Conservation (phyloP, 1,140 invertebrate species). For the Adoxophyes honmai region DNA sequence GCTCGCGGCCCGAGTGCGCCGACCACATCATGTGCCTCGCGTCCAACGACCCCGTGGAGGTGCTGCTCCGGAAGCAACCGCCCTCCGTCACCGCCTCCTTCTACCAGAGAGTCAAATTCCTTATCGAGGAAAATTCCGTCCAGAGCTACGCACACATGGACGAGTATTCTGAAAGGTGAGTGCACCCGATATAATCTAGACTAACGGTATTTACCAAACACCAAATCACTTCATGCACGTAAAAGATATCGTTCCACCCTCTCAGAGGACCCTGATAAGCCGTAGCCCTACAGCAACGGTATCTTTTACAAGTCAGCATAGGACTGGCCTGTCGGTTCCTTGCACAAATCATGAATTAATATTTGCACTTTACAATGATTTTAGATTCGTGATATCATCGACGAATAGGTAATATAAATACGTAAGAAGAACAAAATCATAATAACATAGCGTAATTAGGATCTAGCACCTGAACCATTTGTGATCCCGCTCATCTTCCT, state of each 20-base stretch:
- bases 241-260: constrained; percentile 49
- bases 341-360: constrained; percentile 62
- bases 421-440: constrained; percentile 52
- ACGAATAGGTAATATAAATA: constrained; percentile 49
- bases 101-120: constrained; percentile 98
- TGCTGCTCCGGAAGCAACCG: constrained; percentile 95
- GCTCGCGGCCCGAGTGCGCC: constrained; percentile 87
- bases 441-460: constrained; percentile 57
- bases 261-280: constrained; percentile 16
- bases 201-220: constrained; percentile 40
- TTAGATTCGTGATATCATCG: constrained; percentile 64
- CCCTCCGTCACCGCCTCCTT: constrained; percentile 97
- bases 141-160: constrained; percentile 98
- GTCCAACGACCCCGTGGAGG: constrained; percentile 96
- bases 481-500: constrained; percentile 65
- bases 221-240: constrained; percentile 60
- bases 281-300: no score
- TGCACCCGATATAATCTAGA: constrained; percentile 34
- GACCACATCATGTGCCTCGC: constrained; percentile 96
- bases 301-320: constrained; percentile 59
- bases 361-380: constrained; percentile 65
- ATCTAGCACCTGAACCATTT: constrained; percentile 67
- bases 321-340: constrained; percentile 47
- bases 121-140: constrained; percentile 98
- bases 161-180: constrained; percentile 99